These are phyloP conservation scores for Drosophila demipolita DNA, from an alignment of 2,888 invertebrate species.

Conservation along the genomic window DNA sequence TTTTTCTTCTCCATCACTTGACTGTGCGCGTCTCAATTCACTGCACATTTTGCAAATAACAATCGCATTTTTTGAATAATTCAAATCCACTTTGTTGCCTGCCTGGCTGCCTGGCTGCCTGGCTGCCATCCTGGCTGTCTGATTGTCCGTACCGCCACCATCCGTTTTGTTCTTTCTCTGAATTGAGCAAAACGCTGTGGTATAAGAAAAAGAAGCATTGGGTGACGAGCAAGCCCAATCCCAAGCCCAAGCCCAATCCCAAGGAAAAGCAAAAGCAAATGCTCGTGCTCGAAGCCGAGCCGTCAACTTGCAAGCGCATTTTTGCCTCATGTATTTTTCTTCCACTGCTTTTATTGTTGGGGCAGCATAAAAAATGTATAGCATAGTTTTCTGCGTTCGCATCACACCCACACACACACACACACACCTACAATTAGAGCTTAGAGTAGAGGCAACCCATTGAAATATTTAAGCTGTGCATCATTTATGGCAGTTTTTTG, in stretches of 20 bases:
- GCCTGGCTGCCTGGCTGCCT: constrained; percentile 38
- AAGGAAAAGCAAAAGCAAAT: not conserved
- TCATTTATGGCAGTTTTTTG: constrained; percentile 60
- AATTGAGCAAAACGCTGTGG: constrained; percentile 58
- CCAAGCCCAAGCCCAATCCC: constrained; percentile 2
- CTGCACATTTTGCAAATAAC: constrained; percentile 81
- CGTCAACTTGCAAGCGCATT: constrained; percentile 70
- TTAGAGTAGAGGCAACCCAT: constrained; percentile 45
- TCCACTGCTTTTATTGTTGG: constrained; percentile 26
- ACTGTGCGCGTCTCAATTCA: constrained; percentile 78
- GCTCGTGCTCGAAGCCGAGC: constrained; percentile 9
- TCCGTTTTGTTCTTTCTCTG: constrained; percentile 46
- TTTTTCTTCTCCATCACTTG: constrained; percentile 38
- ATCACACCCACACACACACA: constrained; percentile 20
- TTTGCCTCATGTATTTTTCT: constrained; percentile 52
- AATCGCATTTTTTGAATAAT: constrained; percentile 81
- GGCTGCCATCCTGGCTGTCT: not conserved
- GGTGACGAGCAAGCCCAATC: constrained; percentile 11
- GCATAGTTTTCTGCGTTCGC: constrained; percentile 71
- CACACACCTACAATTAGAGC: constrained; percentile 48
- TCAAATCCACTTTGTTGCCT: constrained; percentile 79
- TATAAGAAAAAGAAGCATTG: constrained; percentile 60
- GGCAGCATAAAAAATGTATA: constrained; percentile 74
- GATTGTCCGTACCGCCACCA: constrained; percentile 17
- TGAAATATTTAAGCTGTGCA: constrained; percentile 74